These are phyloP conservation scores for Mechanitis mazaeus DNA, from an alignment of 2,888 invertebrate genomes.

Conservation along the genomic window DNA sequence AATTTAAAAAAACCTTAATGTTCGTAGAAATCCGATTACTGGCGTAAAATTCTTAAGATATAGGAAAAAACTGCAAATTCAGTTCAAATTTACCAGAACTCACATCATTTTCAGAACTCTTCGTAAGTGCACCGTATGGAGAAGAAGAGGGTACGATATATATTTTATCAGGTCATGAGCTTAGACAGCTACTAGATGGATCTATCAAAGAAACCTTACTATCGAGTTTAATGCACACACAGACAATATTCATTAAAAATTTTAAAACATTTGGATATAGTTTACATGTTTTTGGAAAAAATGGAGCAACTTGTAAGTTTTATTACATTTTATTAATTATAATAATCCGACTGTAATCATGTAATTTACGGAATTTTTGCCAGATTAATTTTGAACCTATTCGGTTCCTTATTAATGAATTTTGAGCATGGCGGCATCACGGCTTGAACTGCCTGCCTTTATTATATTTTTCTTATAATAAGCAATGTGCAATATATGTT, in stretches of 20 bases:
- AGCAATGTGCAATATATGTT: too few species aligned
- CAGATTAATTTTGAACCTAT: neutral
- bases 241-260: slow-evolving; percentile 36
- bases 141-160: slow-evolving; percentile 44
- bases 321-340: neutral
- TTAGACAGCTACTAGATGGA: slow-evolving; percentile 27
- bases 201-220: slow-evolving; percentile 28
- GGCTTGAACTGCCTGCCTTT: too few species aligned
- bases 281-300: slow-evolving; percentile 42
- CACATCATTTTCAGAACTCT: slow-evolving; percentile 46
- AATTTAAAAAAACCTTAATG: too few species aligned
- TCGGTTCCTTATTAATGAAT: neutral
- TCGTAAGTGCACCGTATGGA: slow-evolving; percentile 58
- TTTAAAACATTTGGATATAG: slow-evolving; percentile 46
- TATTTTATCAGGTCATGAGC: slow-evolving; percentile 49
- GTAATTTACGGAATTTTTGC: neutral
- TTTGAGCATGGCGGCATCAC: neutral
- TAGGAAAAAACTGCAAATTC: too few species aligned
- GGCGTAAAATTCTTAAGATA: too few species aligned
- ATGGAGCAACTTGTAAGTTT: slow-evolving; percentile 48
- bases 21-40: too few species aligned
- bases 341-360: too few species aligned
- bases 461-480: too few species aligned
- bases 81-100: neutral
- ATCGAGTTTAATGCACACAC: slow-evolving; percentile 37